Percentiles rank a stretch among this genome's conserved stretches.
Conservation (phyloP, 2,888 invertebrate species). For the Parapristionchus giblindavisi region DNA sequence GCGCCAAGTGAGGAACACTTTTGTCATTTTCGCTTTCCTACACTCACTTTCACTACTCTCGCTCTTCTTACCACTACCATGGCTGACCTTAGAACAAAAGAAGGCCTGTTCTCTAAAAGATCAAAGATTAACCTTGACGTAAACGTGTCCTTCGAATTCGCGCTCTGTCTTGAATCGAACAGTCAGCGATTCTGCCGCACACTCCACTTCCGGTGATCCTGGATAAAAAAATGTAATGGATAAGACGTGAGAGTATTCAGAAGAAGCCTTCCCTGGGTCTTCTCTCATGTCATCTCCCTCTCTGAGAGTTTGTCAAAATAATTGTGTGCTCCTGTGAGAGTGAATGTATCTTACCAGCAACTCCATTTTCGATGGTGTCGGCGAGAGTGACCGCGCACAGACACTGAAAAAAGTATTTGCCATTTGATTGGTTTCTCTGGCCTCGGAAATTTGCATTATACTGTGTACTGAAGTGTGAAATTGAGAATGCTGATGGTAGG, state of each 20-base stretch:
- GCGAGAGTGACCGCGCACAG: conserved; percentile 13
- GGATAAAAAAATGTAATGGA: conserved; percentile 1
- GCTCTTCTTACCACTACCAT: neutral
- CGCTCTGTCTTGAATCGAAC: conserved; percentile 55
- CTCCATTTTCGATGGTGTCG: conserved; percentile 38
- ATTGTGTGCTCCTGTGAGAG: neutral
- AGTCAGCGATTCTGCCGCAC: conserved; percentile 55
- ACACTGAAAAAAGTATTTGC: too few species aligned
- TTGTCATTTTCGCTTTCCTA: conserved; percentile 52
- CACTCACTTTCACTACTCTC: conserved; percentile 25
- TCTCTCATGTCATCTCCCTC: neutral
- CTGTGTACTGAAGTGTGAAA: too few species aligned
- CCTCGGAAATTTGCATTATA: too few species aligned
- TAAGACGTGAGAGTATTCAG: neutral
- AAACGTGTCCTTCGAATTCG: conserved; percentile 62
- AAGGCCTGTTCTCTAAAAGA: neutral
- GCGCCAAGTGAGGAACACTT: conserved; percentile 42
- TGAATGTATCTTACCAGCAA: conserved; percentile 4
- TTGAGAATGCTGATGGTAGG: too few species aligned
- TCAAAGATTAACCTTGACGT: conserved; percentile 48
- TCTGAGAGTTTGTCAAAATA: neutral
- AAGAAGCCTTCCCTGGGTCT: too few species aligned
- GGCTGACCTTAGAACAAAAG: neutral
- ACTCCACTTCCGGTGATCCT: conserved; percentile 58
- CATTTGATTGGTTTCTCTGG: too few species aligned